Conservation (phyloP, 2,113 vertebrate species). For the Beaufortia kweichowensis region DNA sequence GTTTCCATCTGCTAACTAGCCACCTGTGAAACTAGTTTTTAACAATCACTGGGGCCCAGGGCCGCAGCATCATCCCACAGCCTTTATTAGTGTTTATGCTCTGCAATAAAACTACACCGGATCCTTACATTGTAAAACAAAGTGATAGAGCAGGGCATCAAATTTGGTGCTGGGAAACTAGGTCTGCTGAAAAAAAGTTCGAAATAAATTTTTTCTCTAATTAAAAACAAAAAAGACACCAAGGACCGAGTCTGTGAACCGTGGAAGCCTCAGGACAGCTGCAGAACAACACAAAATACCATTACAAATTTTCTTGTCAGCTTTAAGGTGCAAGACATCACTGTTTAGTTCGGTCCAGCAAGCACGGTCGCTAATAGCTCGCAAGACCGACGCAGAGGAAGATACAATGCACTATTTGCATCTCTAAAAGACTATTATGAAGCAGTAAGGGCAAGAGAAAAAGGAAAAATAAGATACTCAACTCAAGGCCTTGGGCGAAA, state of each 20-base stretch:
- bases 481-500: neutral
- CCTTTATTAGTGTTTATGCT: constrained; percentile 70
- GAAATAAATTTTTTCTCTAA: constrained; percentile 68
- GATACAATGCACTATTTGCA: constrained; percentile 26
- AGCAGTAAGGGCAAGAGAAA: constrained; percentile 9
- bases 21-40: constrained; percentile 78
- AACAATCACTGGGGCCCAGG: constrained; percentile 63
- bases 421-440: neutral
- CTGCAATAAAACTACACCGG: constrained; percentile 61
- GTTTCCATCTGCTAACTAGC: constrained; percentile 72
- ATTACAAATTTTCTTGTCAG: constrained; percentile 10
- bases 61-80: constrained; percentile 55
- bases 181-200: constrained; percentile 64
- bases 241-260: neutral
- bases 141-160: constrained; percentile 60
- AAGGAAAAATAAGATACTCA: neutral
- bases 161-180: constrained; percentile 50
- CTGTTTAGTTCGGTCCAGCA: constrained; percentile 64
- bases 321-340: constrained; percentile 21
- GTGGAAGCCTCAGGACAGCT: neutral
- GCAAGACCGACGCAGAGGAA: neutral
- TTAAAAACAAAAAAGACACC: constrained; percentile 50
- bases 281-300: constrained; percentile 8
- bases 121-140: constrained; percentile 72
- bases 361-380: constrained; percentile 64